Percentiles rank a stretch among this genome's conserved stretches.
These are phyloP conservation scores for Trachythela sp. DNA, from an alignment of 64 coral and sea anemone species.

Conservation along the genomic window DNA sequence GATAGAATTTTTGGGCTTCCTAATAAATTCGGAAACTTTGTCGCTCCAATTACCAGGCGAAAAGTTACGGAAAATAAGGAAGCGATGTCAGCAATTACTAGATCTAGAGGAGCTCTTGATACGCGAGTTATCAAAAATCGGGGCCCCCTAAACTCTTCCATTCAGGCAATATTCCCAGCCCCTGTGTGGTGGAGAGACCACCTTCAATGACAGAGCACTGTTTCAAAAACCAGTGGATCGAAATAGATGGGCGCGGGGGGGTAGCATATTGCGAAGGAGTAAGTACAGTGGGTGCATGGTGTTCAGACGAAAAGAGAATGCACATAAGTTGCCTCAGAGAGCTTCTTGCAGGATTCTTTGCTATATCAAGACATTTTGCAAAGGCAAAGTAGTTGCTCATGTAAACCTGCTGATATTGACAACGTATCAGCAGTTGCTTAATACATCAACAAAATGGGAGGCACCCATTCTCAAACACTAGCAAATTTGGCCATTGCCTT, in stretches of 20 bases:
- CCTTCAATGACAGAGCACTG: not conserved
- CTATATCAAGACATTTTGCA: not conserved
- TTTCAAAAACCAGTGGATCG: slow-evolving; percentile 17
- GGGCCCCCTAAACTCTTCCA: slow-evolving; percentile 2
- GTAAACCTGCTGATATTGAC: not conserved
- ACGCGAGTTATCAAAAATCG: not conserved
- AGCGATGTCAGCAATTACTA: not conserved
- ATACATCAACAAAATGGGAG: slow-evolving; percentile 2
- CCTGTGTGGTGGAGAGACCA: slow-evolving; percentile 26
- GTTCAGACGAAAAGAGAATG: not conserved
- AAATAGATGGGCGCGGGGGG: slow-evolving; percentile 44
- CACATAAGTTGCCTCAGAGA: not conserved
- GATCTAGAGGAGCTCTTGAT: not conserved
- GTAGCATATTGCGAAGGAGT: slow-evolving; percentile 49
- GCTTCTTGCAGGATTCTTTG: slow-evolving; percentile 6
- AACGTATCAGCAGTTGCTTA: not conserved
- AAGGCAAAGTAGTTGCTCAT: not conserved
- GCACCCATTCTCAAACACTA: not conserved
- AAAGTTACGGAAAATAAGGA: not conserved
- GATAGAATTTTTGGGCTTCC: not conserved
- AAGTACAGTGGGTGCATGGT: slow-evolving; percentile 36
- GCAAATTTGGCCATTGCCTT: not conserved
- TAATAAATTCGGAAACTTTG: not conserved
- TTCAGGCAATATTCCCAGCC: not conserved
- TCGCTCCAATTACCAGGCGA: not conserved